Evolutionary conservation across 2,113 vertebrate species (phyloP).

Genomic region (Pseudolaguvia tuberculata): DNA sequence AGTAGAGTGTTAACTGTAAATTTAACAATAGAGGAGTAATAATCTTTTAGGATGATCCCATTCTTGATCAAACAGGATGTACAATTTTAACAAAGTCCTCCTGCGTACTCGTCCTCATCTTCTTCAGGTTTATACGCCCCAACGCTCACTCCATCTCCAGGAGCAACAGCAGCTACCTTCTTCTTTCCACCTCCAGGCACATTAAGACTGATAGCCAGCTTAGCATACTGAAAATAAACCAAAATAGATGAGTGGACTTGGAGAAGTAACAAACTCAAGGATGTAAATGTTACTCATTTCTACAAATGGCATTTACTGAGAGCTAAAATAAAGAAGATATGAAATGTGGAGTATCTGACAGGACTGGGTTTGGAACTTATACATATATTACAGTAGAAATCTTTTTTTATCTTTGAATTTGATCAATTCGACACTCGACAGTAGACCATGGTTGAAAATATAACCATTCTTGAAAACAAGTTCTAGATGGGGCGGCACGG

Average conservation of each 20-base stretch:
- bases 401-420: too few species aligned
- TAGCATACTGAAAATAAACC: slow-evolving; percentile 74
- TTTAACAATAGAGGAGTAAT: not conserved
- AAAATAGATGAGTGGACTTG: too few species aligned
- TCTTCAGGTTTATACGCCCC: slow-evolving; percentile 27
- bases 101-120: slow-evolving; percentile 53
- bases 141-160: slow-evolving; percentile 11
- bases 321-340: not conserved
- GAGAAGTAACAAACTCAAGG: not conserved
- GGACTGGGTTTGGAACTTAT: too few species aligned
- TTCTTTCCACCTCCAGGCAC: slow-evolving; percentile 80
- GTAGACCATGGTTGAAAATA: too few species aligned
- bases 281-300: not conserved
- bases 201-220: slow-evolving; percentile 76
- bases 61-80: not conserved
- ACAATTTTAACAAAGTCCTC: slow-evolving; percentile 49
- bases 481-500: too few species aligned
- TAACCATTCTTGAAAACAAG: too few species aligned
- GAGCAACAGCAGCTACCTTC: slow-evolving; percentile 58
- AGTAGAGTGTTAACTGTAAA: not conserved
- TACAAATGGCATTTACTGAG: not conserved
- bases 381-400: not conserved
- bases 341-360: not conserved
- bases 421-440: too few species aligned
- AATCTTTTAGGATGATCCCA: not conserved